Evolutionary conservation across 64 coral and sea anemone species (phyloP).

Genomic region (Pocillopora damicornis): DNA sequence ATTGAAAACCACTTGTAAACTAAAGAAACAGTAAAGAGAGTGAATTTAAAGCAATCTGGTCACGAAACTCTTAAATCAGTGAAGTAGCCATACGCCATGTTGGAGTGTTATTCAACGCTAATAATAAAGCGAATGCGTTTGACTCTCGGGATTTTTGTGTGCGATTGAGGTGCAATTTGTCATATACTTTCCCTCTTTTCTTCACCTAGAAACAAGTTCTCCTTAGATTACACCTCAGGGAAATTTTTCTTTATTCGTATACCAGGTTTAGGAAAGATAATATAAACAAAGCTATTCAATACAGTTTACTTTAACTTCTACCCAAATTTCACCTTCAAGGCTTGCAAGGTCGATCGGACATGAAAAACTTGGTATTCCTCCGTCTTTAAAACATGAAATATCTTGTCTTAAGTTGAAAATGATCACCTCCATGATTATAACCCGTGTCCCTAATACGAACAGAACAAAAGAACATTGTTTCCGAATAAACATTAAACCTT

Average conservation of each 20-base stretch:
- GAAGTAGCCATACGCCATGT: no score
- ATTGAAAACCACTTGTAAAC: conserved; percentile 12
- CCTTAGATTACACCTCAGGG: background rate
- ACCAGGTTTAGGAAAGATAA: background rate
- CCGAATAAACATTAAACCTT: conserved; percentile 40
- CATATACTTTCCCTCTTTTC: background rate
- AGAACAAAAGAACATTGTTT: conserved; percentile 53
- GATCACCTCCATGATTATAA: conserved; percentile 5
- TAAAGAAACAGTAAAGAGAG: background rate
- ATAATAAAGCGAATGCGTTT: no score
- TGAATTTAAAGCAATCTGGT: conserved; percentile 1
- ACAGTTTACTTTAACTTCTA: background rate
- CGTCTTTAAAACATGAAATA: background rate
- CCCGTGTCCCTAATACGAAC: conserved; percentile 26
- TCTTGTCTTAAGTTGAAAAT: background rate
- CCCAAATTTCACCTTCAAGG: background rate
- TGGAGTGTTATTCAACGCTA: no score
- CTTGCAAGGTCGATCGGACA: background rate
- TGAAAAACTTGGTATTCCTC: background rate
- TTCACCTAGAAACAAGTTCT: background rate
- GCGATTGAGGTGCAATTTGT: background rate
- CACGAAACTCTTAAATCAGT: background rate
- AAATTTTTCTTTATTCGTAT: background rate
- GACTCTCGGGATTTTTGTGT: background rate
- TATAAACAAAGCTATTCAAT: conserved; percentile 10